These are phyloP conservation scores for Ditylenchus weischeri DNA, from an alignment of 2,888 invertebrate genomes.

Conservation along the genomic window DNA sequence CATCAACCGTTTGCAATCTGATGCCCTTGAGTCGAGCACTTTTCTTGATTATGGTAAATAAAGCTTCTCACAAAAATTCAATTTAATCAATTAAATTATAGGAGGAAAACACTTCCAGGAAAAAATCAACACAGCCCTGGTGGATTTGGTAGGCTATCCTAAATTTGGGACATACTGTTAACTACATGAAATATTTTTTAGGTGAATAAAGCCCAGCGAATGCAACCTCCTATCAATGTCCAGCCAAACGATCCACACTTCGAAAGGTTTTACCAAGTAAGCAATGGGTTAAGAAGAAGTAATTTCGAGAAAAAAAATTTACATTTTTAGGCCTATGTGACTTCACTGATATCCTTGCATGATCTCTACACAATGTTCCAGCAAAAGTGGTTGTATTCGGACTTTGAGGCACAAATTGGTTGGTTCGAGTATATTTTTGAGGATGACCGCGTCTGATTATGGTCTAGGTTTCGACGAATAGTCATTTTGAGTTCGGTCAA, in stretches of 20 bases:
- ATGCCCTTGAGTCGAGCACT: slow-evolving; percentile 11
- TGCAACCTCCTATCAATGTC: slow-evolving; percentile 27
- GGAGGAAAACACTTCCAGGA: slow-evolving; percentile 30
- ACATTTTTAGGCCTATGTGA: slow-evolving; percentile 24
- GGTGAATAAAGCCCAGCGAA: slow-evolving; percentile 25
- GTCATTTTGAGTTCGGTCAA: no score
- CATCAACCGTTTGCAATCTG: slow-evolving; percentile 30
- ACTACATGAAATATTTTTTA: background rate
- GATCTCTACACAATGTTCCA: slow-evolving; percentile 27
- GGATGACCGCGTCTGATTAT: no score
- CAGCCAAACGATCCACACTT: slow-evolving; percentile 23
- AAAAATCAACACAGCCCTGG: slow-evolving; percentile 31
- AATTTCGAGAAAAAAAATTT: no score
- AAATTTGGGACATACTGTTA: no score
- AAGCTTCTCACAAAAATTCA: no score
- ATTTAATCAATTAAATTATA: no score
- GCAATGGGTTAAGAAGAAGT: no score
- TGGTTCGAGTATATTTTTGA: no score
- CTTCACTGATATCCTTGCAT: slow-evolving; percentile 24
- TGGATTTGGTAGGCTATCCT: slow-evolving; percentile 16
- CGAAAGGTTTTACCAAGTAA: slow-evolving; percentile 17
- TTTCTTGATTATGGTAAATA: slow-evolving; percentile 25
- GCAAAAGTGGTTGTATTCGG: slow-evolving; percentile 15
- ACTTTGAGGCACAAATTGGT: slow-evolving; percentile 27
- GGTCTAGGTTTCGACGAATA: no score